Conservation (phyloP, 1,140 invertebrate genomes). For the Arion vulgaris region DNA sequence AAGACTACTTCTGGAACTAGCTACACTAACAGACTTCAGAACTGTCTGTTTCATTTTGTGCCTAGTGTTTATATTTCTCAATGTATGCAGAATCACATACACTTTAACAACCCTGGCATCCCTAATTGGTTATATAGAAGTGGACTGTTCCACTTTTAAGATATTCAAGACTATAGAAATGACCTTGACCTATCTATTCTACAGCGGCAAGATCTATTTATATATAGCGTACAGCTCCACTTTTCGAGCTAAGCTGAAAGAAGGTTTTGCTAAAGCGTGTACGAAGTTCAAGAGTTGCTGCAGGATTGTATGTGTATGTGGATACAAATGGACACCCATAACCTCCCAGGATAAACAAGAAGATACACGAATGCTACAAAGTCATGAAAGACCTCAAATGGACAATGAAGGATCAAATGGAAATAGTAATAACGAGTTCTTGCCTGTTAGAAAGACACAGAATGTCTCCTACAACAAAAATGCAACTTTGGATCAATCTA, state of each 20-base stretch:
- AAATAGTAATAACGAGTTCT: no score
- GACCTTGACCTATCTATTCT: conserved; percentile 50
- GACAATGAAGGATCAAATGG: neutral
- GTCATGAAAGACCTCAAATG: neutral
- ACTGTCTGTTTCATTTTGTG: conserved; percentile 48
- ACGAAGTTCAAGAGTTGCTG: neutral
- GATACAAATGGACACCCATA: neutral
- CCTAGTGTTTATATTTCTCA: conserved; percentile 46
- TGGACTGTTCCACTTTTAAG: conserved; percentile 36
- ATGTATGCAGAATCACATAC: conserved; percentile 35
- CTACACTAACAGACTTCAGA: conserved; percentile 54
- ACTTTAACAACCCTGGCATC: conserved; percentile 38
- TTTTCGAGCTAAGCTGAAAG: conserved; percentile 37
- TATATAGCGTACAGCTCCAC: conserved; percentile 49
- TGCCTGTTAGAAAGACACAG: no score
- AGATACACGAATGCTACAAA: neutral
- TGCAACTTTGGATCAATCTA: no score
- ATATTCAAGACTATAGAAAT: conserved; percentile 40
- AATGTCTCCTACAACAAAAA: no score
- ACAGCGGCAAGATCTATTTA: conserved; percentile 55
- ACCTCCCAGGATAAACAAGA: neutral
- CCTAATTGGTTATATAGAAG: conserved; percentile 15
- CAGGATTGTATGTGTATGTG: neutral
- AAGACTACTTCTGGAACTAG: conserved; percentile 63
- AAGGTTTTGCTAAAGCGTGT: neutral